Evolutionary conservation across 1,140 invertebrate species (phyloP), one percentile per base, ranked within the genome.

Genomic region (Cydia splendana): DNA sequence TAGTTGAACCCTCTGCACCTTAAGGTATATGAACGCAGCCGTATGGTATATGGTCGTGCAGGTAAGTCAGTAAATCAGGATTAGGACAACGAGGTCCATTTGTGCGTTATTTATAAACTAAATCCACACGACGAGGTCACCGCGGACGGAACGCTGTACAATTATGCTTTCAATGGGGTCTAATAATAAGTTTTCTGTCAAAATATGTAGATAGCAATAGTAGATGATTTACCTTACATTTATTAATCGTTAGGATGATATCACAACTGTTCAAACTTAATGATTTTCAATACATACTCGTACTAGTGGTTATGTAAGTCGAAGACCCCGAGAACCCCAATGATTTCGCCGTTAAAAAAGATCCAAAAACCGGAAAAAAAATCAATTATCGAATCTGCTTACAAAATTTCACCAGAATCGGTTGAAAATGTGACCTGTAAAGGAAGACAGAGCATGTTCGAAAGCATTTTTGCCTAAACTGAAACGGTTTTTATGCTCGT

Each of bases 21-120:
- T 65, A 38, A 38, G 34, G 34, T 38, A 38, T 71, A 71, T 71
- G 67, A 18, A 71, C 67, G 30, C 38, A 42, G 30, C 67, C 15
- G 15, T 71, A 71, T 42, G 34, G 5, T 71, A 71, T 71, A 71
- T 42, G 34, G 67, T 82, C 42, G 78, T 77, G 79, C 86, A 83
- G 82, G 88, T 84, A 83, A 67, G 80, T 80, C 82, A 74, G 84
- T 91, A 89, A 91, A 91, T 91, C 89, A 91, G 86, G 87, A 88
- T 91, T 91, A 91, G 82, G 79, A 81, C 84, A 84, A 86, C 84
- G 85, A 84, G 84, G 38, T 84, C 86, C 88, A 86, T 91, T 91
- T 88, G 85, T 82, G 84, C 45, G 86, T 90, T 90, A 90, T 91
- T 91, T 91, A 91, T 90, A 89, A 84, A 89, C 83, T 87, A 89